These are phyloP conservation scores for Hydrolagus affinis DNA, from an alignment of 2,113 vertebrate genomes.

Conservation along the genomic window DNA sequence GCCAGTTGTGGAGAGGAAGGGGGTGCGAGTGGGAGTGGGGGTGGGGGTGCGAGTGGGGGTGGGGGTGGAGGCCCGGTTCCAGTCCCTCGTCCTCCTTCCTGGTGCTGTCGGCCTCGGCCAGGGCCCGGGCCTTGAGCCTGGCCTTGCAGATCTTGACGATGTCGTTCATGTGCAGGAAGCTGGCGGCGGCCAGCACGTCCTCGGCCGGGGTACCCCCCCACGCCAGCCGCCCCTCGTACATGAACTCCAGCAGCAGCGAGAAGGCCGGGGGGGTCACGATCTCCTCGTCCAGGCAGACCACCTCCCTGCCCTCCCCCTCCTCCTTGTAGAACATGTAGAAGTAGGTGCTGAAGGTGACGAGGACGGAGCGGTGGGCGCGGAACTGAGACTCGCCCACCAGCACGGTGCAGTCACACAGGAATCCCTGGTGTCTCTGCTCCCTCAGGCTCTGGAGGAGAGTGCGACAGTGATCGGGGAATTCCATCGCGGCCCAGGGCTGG, in stretches of 20 bases:
- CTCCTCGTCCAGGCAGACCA: slow-evolving; percentile 74
- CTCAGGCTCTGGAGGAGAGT: slow-evolving; percentile 74
- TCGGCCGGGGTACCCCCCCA: slow-evolving; percentile 69
- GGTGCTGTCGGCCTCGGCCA: slow-evolving; percentile 85
- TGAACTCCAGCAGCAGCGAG: slow-evolving; percentile 78
- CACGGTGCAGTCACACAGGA: slow-evolving; percentile 86
- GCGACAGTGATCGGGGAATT: slow-evolving; percentile 83
- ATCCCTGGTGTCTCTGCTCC: slow-evolving; percentile 78
- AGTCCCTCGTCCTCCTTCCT: slow-evolving; percentile 65
- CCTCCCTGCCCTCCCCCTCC: slow-evolving; percentile 51
- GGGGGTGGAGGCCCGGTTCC: neutral
- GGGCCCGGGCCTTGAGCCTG: slow-evolving; percentile 67
- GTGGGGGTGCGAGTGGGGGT: neutral
- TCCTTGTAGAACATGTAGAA: slow-evolving; percentile 92
- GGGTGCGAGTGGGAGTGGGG: neutral
- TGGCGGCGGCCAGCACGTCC: slow-evolving; percentile 84
- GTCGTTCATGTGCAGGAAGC: slow-evolving; percentile 92
- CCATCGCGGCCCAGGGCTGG: slow-evolving; percentile 56
- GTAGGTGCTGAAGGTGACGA: slow-evolving; percentile 85
- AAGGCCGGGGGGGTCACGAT: slow-evolving; percentile 84
- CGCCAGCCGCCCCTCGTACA: slow-evolving; percentile 81
- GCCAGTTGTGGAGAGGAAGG: neutral
- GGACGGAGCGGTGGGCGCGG: slow-evolving; percentile 75
- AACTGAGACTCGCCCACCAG: slow-evolving; percentile 73
- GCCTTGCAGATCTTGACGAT: slow-evolving; percentile 87